Evolutionary conservation across 2,888 invertebrate species (phyloP).

Genomic region (Rhaphigaster nebulosa): DNA sequence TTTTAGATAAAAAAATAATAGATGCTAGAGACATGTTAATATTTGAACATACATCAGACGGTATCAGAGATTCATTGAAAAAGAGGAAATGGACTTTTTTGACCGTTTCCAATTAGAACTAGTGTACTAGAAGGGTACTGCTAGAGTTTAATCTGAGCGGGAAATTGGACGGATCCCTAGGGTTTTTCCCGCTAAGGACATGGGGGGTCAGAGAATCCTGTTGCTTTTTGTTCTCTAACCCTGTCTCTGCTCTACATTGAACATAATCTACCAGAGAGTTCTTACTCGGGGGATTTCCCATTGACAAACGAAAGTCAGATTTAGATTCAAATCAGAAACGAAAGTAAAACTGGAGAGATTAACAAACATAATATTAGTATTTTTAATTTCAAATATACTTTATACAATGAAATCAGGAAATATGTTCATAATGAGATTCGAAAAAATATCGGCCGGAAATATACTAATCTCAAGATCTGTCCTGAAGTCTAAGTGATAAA

Average conservation of each 20-base stretch:
- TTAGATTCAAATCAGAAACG: background rate
- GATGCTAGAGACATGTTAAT: too few species aligned
- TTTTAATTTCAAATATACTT: too few species aligned
- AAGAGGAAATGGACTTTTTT: background rate
- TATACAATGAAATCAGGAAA: too few species aligned
- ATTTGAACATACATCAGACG: too few species aligned
- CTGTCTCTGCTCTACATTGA: background rate
- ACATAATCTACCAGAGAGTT: background rate
- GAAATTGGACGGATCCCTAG: conserved; percentile 17
- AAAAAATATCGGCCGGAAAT: too few species aligned
- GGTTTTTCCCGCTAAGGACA: conserved; percentile 16
- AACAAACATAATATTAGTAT: background rate
- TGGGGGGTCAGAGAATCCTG: background rate
- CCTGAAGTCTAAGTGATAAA: too few species aligned
- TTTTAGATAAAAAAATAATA: too few species aligned
- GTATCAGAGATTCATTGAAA: conserved; percentile 11
- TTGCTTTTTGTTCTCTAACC: background rate
- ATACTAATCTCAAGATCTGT: too few species aligned
- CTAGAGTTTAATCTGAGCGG: conserved; percentile 28
- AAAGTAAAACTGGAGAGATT: background rate
- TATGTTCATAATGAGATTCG: too few species aligned
- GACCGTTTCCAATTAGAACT: background rate
- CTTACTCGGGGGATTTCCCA: background rate
- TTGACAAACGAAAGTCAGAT: background rate
- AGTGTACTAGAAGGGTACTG: background rate